A percentile compares a stretch with the other conserved stretches of the same genome.
Evolutionary conservation across 2,888 invertebrate genomes (phyloP).

Genomic region (Cryptus armator): DNA sequence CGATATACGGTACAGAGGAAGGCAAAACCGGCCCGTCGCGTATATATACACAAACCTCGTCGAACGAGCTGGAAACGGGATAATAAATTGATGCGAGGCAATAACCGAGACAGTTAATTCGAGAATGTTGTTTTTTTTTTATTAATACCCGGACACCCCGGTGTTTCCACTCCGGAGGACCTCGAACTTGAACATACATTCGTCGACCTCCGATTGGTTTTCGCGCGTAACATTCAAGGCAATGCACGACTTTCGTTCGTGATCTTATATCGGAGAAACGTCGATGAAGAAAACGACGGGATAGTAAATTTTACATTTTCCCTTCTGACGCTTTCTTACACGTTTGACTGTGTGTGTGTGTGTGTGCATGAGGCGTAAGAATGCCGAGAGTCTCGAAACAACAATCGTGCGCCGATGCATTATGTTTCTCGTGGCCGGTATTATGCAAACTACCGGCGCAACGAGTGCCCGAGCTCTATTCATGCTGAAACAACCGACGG

Average conservation of each 20-base stretch:
- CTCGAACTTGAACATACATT: conserved; percentile 26
- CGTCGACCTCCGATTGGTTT: conserved; percentile 3
- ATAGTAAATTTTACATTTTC: conserved; percentile 22
- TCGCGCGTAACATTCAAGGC: background rate
- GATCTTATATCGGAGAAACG: background rate
- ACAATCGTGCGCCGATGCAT: conserved; percentile 46
- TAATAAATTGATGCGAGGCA: conserved; percentile 67
- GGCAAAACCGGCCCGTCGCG: conserved; percentile 43
- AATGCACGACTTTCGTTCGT: background rate
- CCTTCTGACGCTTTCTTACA: background rate
- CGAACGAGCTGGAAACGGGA: conserved; percentile 65
- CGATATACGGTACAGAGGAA: conserved; percentile 62
- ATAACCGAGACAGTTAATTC: conserved; percentile 68
- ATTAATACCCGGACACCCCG: conserved; percentile 25
- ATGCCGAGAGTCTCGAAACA: conserved; percentile 36
- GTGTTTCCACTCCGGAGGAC: conserved; percentile 25
- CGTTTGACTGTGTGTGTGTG: background rate
- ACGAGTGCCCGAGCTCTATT: conserved; percentile 40
- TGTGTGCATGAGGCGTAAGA: conserved; percentile 43
- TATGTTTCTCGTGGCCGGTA: conserved; percentile 54
- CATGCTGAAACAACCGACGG: conserved; percentile 30
- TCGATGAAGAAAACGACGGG: conserved; percentile 22
- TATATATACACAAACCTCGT: conserved; percentile 56
- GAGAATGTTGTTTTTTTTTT: conserved; percentile 29
- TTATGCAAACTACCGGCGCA: conserved; percentile 63